Base-by-base conservation (phyloP, 2,797 vertebrate species). In the Sebastiscus tertius region DNA sequence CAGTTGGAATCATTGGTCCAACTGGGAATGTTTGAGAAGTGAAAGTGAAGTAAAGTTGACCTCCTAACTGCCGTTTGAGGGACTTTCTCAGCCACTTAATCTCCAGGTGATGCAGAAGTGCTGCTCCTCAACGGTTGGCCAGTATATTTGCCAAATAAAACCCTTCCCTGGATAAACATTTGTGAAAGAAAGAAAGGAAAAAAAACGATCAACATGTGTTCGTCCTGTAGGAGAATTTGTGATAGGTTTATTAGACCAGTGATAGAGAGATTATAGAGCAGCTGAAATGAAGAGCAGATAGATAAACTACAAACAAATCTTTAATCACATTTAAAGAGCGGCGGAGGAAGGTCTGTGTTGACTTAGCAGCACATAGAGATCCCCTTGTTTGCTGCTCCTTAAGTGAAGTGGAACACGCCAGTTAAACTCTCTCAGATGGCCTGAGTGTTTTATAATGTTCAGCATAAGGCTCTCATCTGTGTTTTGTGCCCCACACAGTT, bases 401-500 rank as follows among this genome's bases (percentile, higher is more conserved):
- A 83, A 90, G 79, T 80, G 88, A 93, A 90, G 91, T 87, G 87
- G 91, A 93, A 89, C 90, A 90, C 69, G 61, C 72, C 83, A 72
- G 85, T 91, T 95, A 93, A 95, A 93, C 93, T 93, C 89, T 90
- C 70, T 92, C 92, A 94, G 91, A 93, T 94, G 93, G 77, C 75
- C 77, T 26, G 83, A 87, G 83, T 88, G 89, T 87, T 91, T 92
- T 90, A 80, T 92, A 92, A 93, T 90, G 88, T 85, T 91, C 88
- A 77, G 87, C 92, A 94, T 82, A 52, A 81, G 89, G 91, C 68
- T 63, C 81, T 94, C 91, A 88, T 93, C 89, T 91, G 91, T 73
- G 91, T 73, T 82, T 64, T 31, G 34, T 79, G 82, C 88, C 92
- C 90, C 93, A 92, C 87, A 86, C 88, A 87, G 83, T 83, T 72